Base-by-base conservation (phyloP, 1,140 invertebrate species). In the Diplogasteroides magnus region DNA sequence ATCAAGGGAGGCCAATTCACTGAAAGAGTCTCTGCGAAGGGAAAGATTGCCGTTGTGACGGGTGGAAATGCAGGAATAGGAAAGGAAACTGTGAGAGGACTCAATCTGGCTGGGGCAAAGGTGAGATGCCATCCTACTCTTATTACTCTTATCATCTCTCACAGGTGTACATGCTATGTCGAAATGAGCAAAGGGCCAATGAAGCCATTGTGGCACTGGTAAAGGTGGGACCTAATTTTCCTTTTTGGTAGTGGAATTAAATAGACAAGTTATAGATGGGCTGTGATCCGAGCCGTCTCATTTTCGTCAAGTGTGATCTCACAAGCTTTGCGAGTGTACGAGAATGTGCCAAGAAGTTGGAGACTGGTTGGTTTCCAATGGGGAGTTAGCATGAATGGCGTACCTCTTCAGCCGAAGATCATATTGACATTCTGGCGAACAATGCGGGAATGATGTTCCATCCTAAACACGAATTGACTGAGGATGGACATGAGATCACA, bases 381-480 rank as follows among this genome's bases (percentile, higher is more conserved):
- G n/a, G n/a, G 25, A 57, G 2, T 0, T 6, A 61, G 1, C 11
- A 15, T 15, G 6, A 26, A 19, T n/a, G 19, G 14, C 11, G 13
- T 1, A 66, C 13, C 15, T 28, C 11, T 71, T 62, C 57, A 71
- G 69, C 69, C 28, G 64, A 66, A 61, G 14, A 66, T 11, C 23
- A 11, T 25, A 61, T 72, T 23, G 70, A 72, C 69, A 72, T 72
- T 64, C 31, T 72, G 56, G 56, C 72, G 55, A 74, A 74, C 60
- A 74, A 74, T 67, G 73, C 73, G 3, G 73, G 73, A 65, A 74
- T 74, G 73, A 73, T 74, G n/a, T n/a, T n/a, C n/a, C n/a, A n/a
- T n/a, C n/a, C n/a, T n/a, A n/a, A n/a, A n/a, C n/a, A n/a, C n/a
- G n/a, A n/a, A n/a, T n/a, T n/a, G n/a, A n/a, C n/a, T n/a, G n/a